phyloP scores from a whole-genome alignment of 23 tunicate species.

The Trididemnum nubilum region DNA sequence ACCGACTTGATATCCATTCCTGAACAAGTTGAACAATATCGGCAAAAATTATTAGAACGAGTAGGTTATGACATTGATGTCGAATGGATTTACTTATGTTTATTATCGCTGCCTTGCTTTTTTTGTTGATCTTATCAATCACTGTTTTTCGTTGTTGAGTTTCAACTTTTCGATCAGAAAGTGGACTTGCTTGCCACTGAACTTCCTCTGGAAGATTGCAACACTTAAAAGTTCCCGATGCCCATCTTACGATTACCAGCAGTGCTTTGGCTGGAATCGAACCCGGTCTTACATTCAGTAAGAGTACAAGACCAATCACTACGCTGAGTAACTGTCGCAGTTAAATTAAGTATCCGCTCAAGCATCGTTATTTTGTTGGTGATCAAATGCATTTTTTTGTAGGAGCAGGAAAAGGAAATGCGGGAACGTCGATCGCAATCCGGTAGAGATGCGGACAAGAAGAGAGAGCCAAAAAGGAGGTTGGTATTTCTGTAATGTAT shows the following conservation, averaged over 20 bases:
- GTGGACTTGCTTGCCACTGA: no score
- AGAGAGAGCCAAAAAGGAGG: constrained; percentile 32
- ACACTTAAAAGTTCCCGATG: no score
- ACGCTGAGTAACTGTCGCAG: no score
- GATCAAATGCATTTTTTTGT: not conserved
- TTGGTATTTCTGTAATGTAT: no score
- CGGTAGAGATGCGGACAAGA: constrained; percentile 26
- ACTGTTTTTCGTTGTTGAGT: not conserved
- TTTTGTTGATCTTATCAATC: not conserved
- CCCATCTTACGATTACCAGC: no score
- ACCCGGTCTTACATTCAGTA: no score
- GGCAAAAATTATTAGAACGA: constrained; percentile 79
- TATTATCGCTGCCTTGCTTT: no score
- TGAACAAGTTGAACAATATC: constrained; percentile 75
- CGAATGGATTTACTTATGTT: not conserved
- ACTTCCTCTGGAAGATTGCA: no score
- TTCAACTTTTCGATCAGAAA: not conserved
- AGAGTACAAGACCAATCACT: no score
- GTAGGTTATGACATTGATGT: constrained; percentile 40
- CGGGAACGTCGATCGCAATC: not conserved
- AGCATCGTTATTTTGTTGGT: no score
- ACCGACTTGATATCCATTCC: constrained; percentile 38
- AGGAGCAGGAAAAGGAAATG: constrained; percentile 47
- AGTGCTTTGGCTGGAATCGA: no score
- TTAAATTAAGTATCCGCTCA: no score